Conservation (phyloP, 2,113 vertebrate species). For the Myanophis thanlyinensis region DNA sequence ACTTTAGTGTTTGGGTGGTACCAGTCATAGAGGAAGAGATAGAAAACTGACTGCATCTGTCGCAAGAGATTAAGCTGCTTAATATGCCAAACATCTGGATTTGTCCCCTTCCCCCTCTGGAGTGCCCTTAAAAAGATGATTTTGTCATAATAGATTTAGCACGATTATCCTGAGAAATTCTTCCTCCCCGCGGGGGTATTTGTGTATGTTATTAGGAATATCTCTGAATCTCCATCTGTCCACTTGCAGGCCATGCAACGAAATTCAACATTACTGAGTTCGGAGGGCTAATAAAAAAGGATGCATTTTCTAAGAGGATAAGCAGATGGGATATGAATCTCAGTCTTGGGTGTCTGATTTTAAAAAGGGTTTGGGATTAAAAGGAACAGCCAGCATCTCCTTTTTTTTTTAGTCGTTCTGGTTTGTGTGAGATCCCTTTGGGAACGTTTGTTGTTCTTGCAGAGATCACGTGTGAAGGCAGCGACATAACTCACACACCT, state of each 20-base stretch:
- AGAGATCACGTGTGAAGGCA: background rate
- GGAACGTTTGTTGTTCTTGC: background rate
- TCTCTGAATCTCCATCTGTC: background rate
- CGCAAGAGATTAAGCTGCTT: background rate
- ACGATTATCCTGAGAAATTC: background rate
- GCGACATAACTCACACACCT: background rate
- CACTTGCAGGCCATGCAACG: background rate
- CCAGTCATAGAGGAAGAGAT: background rate
- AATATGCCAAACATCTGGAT: background rate
- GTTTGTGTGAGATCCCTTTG: background rate
- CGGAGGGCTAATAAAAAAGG: background rate
- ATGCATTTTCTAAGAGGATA: background rate
- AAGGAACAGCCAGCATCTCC: background rate
- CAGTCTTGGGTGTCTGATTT: background rate
- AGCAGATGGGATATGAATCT: background rate
- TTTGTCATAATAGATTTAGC: background rate
- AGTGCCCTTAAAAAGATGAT: background rate
- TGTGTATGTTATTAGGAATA: background rate
- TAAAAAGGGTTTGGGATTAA: background rate
- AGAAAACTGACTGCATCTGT: background rate
- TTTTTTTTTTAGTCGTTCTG: background rate
- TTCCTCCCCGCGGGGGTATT: background rate
- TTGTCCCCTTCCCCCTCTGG: fast-evolving
- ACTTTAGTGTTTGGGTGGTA: no score
- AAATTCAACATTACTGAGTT: background rate